Base-by-base conservation (phyloP, 2,113 vertebrate species). In the Actinemys pallida region DNA sequence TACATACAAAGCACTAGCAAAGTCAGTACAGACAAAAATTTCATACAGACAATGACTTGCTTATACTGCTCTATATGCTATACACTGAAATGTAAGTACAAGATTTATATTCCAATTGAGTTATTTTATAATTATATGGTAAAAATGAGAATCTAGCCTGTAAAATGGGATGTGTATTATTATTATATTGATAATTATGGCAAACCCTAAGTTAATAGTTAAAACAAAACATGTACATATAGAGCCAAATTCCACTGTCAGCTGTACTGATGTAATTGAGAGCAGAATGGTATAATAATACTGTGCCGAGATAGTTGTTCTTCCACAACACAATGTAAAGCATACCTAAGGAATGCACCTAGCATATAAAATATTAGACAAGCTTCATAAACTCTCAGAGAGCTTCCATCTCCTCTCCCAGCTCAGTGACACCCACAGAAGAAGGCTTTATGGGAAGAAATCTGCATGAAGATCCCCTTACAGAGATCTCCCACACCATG, bases 131-230 rank as follows among this genome's bases (percentile, higher is more conserved):
- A 53, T 54, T 8, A 54, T 54, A 54, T 54, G 53, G 53, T 54
- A 54, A 54, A 54, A 54, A 54, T 54, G 53, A 54, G 19, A 54
- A 72, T 80, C 85, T 84, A 83, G 72, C 87, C 49, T 8, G 39
- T 62, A 79, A 53, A 10, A 10, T 22, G 27, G 35, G 75, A 75
- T 72, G 62, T 3, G 7, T 6, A 1, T 82, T 47, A 72, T 0
- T 0, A 52, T 91, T 62, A 8, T 56, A 80, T 79, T 47, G 11
- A 54, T 59, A 29, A 83, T 80, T 91, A 89, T 56, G 52, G 39
- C 62, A 87, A 87, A 84, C 11, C 20, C 81, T 45, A 56, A 83
- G 92, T 80, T 85, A 94, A 72, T 57, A 62, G 47, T 52, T 91
- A 29, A 56, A 81, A 87, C 52, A 85, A 93, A 87, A 45, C 54